Evolutionary conservation across 2,888 invertebrate genomes (phyloP).

Genomic region (Luperina testacea): DNA sequence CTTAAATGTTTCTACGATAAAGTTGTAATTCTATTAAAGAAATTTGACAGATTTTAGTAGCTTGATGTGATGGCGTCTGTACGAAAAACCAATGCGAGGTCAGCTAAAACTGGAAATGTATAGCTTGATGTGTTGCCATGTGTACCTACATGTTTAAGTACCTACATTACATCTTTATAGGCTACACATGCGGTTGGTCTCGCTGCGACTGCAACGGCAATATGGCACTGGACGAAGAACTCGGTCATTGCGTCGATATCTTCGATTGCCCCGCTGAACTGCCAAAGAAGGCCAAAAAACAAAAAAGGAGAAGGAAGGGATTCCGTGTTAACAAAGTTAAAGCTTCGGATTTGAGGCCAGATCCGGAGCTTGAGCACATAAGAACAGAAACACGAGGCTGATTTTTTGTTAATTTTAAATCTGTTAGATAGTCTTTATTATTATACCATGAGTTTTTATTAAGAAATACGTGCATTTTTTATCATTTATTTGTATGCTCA

Average conservation of each 20-base stretch:
- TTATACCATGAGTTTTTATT: neutral
- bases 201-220: conserved; percentile 82
- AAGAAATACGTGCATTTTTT: neutral
- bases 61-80: too few relatives aligned
- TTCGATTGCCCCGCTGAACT: conserved; percentile 57
- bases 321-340: conserved; percentile 15
- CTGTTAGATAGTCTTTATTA: neutral
- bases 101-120: too few relatives aligned
- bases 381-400: conserved; percentile 24
- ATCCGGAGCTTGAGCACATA: neutral
- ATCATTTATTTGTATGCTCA: neutral
- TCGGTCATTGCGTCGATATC: conserved; percentile 66
- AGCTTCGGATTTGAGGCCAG: conserved; percentile 13
- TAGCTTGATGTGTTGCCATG: too few relatives aligned
- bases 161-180: conserved; percentile 61
- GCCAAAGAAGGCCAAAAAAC: neutral
- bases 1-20: too few relatives aligned
- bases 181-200: conserved; percentile 86
- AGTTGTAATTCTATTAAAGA: too few relatives aligned
- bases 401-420: neutral
- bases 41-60: too few relatives aligned
- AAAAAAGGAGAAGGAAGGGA: conserved; percentile 1
- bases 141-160: too few relatives aligned
- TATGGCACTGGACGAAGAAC: conserved; percentile 72
- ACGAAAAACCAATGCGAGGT: too few relatives aligned